Evolutionary conservation across 2,113 vertebrate genomes (phyloP).

Genomic region (Otolemur garnettii): DNA sequence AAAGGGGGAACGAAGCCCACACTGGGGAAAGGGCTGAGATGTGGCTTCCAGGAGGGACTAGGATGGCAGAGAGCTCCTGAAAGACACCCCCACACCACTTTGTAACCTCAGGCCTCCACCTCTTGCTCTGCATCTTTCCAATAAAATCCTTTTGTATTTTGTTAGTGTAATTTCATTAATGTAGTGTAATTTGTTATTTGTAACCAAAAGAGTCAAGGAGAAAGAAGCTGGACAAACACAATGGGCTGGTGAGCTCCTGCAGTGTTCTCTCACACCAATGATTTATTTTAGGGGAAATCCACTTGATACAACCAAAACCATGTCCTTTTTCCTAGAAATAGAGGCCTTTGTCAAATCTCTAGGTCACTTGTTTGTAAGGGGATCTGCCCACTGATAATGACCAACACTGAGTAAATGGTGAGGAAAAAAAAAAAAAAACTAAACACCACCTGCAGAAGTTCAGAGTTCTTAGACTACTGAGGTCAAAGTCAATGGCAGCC

Average conservation of each 20-base stretch:
- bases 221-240: not conserved
- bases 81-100: not conserved
- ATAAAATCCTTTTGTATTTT: not conserved
- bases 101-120: not conserved
- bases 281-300: not conserved
- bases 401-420: not conserved
- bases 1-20: rapidly evolving
- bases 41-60: not conserved
- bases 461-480: not conserved
- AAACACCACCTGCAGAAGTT: not conserved
- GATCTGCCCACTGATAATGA: not conserved
- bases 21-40: not conserved
- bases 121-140: not conserved
- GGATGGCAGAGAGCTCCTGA: not conserved
- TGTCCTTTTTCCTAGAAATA: not conserved
- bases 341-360: not conserved
- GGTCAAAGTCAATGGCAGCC: not conserved
- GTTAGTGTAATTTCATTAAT: not conserved
- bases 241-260: rapidly evolving
- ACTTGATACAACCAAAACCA: not conserved
- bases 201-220: not conserved
- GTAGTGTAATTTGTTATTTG: not conserved
- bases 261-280: rapidly evolving
- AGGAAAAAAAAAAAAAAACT: not conserved
- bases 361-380: not conserved